phyloP scores from a whole-genome alignment of 2,113 vertebrate genomes.

The Charina bottae region DNA sequence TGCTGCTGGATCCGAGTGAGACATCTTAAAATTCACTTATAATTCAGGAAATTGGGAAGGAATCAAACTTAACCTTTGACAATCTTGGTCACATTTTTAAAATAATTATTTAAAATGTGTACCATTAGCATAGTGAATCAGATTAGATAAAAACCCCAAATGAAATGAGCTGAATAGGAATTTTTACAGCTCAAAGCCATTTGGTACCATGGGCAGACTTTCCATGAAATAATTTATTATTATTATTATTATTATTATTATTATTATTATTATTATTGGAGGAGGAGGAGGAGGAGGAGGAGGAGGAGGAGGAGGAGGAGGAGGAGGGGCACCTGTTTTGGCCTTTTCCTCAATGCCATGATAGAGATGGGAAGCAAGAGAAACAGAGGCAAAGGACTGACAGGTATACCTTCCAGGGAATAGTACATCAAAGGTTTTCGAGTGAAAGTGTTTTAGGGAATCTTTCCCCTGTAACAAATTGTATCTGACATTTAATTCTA shows the following conservation, averaged over 20 bases:
- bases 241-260: too few relatives aligned
- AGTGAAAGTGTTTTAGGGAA: too few relatives aligned
- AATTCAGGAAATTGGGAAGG: neutral
- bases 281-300: neutral
- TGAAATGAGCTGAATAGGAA: neutral
- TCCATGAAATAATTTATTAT: rapidly evolving
- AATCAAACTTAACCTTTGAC: neutral
- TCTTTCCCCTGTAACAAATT: too few relatives aligned
- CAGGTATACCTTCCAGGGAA: too few relatives aligned
- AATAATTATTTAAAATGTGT: neutral
- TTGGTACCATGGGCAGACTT: neutral
- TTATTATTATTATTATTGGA: too few relatives aligned
- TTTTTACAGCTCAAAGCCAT: neutral
- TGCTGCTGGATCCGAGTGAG: neutral
- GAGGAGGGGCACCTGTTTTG: too few relatives aligned
- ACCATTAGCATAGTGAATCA: neutral
- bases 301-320: too few relatives aligned
- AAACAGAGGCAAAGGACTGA: too few relatives aligned
- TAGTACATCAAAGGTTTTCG: too few relatives aligned
- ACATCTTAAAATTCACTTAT: neutral
- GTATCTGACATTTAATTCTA: too few relatives aligned
- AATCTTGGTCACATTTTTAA: neutral
- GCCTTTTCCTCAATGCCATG: too few relatives aligned
- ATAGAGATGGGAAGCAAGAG: too few relatives aligned
- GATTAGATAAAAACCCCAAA: neutral